Percentiles rank a stretch among this genome's conserved stretches.
These are phyloP conservation scores for Sebastes hubbsi DNA, from an alignment of 2,797 vertebrate genomes.

Conservation along the genomic window DNA sequence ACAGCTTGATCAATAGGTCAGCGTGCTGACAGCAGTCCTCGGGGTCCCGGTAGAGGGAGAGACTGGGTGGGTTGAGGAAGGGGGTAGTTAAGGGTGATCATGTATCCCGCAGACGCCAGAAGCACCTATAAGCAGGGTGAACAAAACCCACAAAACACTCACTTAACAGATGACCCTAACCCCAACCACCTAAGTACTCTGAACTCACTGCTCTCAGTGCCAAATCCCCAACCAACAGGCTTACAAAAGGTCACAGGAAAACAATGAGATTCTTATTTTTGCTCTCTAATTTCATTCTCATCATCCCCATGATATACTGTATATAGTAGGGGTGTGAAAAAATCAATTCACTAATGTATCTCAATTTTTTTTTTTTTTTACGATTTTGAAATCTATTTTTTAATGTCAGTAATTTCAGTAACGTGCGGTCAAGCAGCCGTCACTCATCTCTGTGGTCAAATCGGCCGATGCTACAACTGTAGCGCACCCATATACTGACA, in stretches of 20 bases:
- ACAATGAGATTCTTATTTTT: background rate
- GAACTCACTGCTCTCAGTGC: background rate
- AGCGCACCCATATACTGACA: too few relatives aligned
- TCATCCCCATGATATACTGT: background rate
- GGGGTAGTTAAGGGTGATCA: constrained; percentile 68
- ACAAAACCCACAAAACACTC: constrained; percentile 60
- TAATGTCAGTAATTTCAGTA: too few relatives aligned
- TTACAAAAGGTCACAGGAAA: background rate
- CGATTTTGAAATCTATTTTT: too few relatives aligned
- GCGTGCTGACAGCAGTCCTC: constrained; percentile 73
- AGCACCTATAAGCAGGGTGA: constrained; percentile 42
- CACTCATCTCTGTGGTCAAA: too few relatives aligned
- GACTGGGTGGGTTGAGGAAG: constrained; percentile 38
- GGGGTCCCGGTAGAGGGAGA: constrained; percentile 55
- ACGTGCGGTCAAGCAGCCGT: too few relatives aligned
- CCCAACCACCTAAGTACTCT: constrained; percentile 12
- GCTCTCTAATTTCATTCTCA: background rate
- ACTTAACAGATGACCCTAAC: constrained; percentile 61
- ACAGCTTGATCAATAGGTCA: constrained; percentile 83
- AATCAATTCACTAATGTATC: too few relatives aligned
- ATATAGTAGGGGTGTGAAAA: too few relatives aligned
- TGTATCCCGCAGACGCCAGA: constrained; percentile 59
- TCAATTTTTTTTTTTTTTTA: too few relatives aligned
- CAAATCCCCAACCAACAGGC: background rate
- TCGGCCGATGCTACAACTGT: too few relatives aligned